Evolutionary conservation across 2,797 vertebrate species (phyloP), one percentile per base, ranked within the genome.

Genomic region (Protonibea diacanthus): DNA sequence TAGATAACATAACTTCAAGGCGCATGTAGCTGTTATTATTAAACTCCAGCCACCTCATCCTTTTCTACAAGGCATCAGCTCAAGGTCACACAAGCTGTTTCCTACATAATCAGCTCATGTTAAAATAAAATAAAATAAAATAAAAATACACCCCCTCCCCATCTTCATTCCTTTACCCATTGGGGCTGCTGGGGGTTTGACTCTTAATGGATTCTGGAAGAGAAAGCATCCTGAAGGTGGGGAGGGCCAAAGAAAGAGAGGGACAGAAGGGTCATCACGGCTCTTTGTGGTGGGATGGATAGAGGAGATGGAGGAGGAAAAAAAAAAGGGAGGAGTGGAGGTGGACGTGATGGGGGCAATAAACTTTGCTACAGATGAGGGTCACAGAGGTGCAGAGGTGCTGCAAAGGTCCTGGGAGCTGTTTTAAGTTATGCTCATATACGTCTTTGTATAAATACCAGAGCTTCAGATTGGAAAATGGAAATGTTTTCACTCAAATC

Each of bases 151-250:
- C 3, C 59, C 52, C 66, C 74, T 56, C 52, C 66, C 74, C 42
- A 12, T 14, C 47, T 73, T 72, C 77, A 61, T 80, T 77, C 51
- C 66, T 49, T 73, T 48, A 27, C 12, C 76, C 63, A 51, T 67
- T 70, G 5, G 58, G 71, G 71, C 82, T 90, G 88, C 86, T 73
- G 81, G 82, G 82, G 80, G 86, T 85, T 90, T 88, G 61, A 86
- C 78, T 82, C 81, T 88, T 88, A 89, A 91, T 91, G 55, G 84
- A 80, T 87, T 90, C 80, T 90, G 89, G 87, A 93, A 92, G 88
- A 94, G 87, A 92, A 92, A 90, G 92, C 88, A 92, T 93, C 92
- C 92, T 92, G 87, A 86, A 88, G 90, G 89, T 85, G 90, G 92
- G 91, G 88, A 91, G 87, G 74, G 73, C 80, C 51, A 52, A 84